phyloP scores from a whole-genome alignment of 1,140 invertebrate genomes.

The Euglossa dilemma region DNA sequence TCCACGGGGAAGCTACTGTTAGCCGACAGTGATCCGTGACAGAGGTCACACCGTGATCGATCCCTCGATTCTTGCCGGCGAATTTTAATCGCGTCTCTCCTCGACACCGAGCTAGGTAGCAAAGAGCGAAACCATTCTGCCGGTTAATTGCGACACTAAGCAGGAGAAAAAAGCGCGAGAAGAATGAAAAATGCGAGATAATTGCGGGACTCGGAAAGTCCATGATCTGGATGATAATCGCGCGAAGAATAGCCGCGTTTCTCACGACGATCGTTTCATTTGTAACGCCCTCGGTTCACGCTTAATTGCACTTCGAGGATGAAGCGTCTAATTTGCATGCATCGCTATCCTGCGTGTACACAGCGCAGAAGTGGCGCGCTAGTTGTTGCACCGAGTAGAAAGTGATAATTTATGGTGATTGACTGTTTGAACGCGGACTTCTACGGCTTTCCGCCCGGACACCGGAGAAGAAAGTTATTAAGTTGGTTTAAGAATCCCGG shows the following conservation, averaged over 20 bases:
- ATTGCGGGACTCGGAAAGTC: neutral
- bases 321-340: slow-evolving; percentile 28
- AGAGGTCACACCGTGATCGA: slow-evolving; percentile 22
- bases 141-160: neutral
- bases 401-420: slow-evolving; percentile 43
- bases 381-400: slow-evolving; percentile 31
- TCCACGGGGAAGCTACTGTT: slow-evolving; percentile 15
- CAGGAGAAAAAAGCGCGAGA: too few species aligned
- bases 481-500: too few species aligned
- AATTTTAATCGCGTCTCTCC: slow-evolving; percentile 5
- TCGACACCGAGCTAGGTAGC: neutral
- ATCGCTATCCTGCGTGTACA: neutral
- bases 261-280: slow-evolving; percentile 6
- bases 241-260: slow-evolving; percentile 22
- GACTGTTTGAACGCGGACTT: slow-evolving; percentile 11
- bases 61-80: neutral
- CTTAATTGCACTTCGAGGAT: slow-evolving; percentile 21
- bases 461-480: slow-evolving; percentile 22
- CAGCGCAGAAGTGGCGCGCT: neutral
- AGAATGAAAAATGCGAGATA: neutral
- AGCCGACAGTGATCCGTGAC: slow-evolving; percentile 26
- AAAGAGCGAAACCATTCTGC: neutral
- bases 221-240: slow-evolving; percentile 15
- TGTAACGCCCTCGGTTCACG: slow-evolving; percentile 23
- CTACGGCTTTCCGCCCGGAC: neutral